Conservation (phyloP, 1,140 invertebrate species). For the Drosophila watanabei region DNA sequence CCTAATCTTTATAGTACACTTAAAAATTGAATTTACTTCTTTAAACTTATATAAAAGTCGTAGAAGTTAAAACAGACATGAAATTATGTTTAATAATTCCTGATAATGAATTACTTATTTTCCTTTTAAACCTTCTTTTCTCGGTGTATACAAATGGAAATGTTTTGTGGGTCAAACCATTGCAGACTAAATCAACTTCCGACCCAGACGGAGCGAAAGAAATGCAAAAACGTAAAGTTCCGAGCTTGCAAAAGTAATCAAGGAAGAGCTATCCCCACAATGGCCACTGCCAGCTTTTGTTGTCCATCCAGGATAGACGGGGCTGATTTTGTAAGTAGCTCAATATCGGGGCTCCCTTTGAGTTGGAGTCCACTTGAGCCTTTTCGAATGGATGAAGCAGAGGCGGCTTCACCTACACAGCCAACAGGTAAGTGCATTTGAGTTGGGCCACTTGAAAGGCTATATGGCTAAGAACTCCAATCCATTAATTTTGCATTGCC, state of each 20-base stretch:
- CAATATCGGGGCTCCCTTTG: constrained; percentile 19
- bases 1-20: no score
- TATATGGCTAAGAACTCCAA: no score
- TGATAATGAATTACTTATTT: no score
- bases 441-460: background rate
- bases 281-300: constrained; percentile 38
- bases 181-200: constrained; percentile 46
- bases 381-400: constrained; percentile 20
- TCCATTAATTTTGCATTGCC: background rate
- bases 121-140: background rate
- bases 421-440: constrained; percentile 29
- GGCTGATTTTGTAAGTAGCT: constrained; percentile 33
- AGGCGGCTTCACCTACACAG: constrained; percentile 22
- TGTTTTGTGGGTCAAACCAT: constrained; percentile 50
- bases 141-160: constrained; percentile 17
- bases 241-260: constrained; percentile 47
- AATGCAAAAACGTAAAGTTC: constrained; percentile 47
- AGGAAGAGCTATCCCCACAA: constrained; percentile 41
- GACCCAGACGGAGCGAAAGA: constrained; percentile 37
- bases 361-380: constrained; percentile 34
- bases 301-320: constrained; percentile 30
- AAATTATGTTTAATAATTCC: no score
- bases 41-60: no score
- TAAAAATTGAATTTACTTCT: no score
- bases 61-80: no score